Evolutionary conservation across 2,113 vertebrate genomes (phyloP).

Genomic region (Sander vitreus): DNA sequence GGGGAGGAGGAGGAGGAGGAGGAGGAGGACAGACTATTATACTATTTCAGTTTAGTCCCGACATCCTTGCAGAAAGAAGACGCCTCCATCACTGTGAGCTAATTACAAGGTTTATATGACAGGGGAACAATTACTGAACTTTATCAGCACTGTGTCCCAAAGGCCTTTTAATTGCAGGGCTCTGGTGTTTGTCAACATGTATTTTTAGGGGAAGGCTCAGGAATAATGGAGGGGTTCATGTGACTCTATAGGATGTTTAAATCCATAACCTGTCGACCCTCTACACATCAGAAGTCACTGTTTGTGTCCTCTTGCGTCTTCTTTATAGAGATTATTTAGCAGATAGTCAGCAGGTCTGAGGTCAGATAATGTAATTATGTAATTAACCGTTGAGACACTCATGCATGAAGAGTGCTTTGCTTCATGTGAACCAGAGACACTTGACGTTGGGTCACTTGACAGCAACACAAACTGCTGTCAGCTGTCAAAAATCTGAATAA

Average conservation of each 20-base stretch:
- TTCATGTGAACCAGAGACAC: not conserved
- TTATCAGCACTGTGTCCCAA: slow-evolving; percentile 51
- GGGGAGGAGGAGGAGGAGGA: slow-evolving; percentile 23
- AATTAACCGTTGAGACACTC: not conserved
- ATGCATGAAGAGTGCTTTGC: slow-evolving; percentile 2
- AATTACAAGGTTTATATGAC: slow-evolving; percentile 69
- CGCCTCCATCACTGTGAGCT: slow-evolving; percentile 43
- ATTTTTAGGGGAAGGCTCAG: slow-evolving; percentile 61
- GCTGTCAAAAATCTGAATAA: not conserved
- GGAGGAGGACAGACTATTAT: slow-evolving; percentile 42
- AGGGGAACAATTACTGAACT: slow-evolving; percentile 58
- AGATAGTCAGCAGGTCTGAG: slow-evolving; percentile 21
- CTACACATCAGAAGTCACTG: not conserved
- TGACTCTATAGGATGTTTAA: not conserved
- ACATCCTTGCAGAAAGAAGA: slow-evolving; percentile 32
- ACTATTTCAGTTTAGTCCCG: slow-evolving; percentile 59
- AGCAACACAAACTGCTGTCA: not conserved
- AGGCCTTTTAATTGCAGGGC: slow-evolving; percentile 71
- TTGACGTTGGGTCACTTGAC: not conserved
- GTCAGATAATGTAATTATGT: slow-evolving; percentile 31
- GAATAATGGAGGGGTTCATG: slow-evolving; percentile 51
- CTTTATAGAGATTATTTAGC: not conserved
- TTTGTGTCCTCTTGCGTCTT: slow-evolving; percentile 9
- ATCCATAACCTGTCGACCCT: slow-evolving; percentile 12
- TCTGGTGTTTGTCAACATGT: slow-evolving; percentile 73